A percentile compares a stretch with the other conserved stretches of the same genome.
phyloP scores from a whole-genome alignment of 2,797 vertebrate species.

The Eupleurogrammus muticus region DNA sequence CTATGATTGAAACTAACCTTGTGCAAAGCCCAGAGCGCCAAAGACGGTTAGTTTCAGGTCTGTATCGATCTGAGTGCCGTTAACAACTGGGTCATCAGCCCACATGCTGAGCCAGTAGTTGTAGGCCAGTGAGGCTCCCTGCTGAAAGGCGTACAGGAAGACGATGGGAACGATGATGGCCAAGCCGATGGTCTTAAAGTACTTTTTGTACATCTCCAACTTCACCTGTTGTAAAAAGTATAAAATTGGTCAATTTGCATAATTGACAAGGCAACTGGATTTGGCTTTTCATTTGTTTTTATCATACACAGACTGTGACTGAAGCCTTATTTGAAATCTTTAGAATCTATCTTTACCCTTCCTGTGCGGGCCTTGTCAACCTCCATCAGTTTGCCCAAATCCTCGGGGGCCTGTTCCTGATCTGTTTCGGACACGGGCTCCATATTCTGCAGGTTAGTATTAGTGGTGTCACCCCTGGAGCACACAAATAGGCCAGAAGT shows the following conservation, averaged over 20 bases:
- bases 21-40: constrained; percentile 88
- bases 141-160: constrained; percentile 91
- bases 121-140: constrained; percentile 88
- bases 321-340: constrained; percentile 41
- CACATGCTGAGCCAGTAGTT: constrained; percentile 97
- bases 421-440: constrained; percentile 83
- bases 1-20: constrained; percentile 83
- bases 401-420: constrained; percentile 78
- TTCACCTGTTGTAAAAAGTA: constrained; percentile 83
- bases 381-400: constrained; percentile 82
- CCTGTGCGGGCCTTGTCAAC: constrained; percentile 84
- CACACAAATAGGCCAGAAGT: constrained; percentile 30
- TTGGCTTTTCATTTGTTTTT: background rate
- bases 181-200: constrained; percentile 86
- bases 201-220: constrained; percentile 86
- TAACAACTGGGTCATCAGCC: constrained; percentile 89
- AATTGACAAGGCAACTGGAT: background rate
- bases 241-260: constrained; percentile 3
- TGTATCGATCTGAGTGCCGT: constrained; percentile 86
- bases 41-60: constrained; percentile 90
- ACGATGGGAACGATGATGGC: constrained; percentile 83
- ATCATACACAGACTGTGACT: constrained; percentile 24
- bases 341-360: constrained; percentile 74
- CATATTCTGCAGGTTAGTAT: constrained; percentile 86
- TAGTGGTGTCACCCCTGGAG: constrained; percentile 85